These are phyloP conservation scores for Peromyscus californicus DNA, from an alignment of 2,113 vertebrate genomes.

Conservation along the genomic window DNA sequence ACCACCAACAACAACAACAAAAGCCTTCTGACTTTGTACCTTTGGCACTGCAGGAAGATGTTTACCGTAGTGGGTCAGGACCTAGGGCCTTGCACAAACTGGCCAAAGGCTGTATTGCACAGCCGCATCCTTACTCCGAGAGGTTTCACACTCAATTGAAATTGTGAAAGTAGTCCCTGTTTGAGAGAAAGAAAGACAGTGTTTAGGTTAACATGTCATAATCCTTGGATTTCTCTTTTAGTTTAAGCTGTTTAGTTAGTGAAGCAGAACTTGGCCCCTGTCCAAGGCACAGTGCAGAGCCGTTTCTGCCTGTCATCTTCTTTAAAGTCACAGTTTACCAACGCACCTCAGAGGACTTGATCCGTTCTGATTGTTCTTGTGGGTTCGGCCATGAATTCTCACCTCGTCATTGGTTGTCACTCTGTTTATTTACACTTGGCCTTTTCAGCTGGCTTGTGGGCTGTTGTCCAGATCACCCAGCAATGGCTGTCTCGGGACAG, in stretches of 20 bases:
- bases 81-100: neutral
- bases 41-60: neutral
- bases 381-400: neutral
- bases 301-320: neutral
- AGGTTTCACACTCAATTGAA: conserved; percentile 25
- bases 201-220: neutral
- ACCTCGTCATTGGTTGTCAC: neutral
- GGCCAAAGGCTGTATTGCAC: neutral
- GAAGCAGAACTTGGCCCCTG: neutral
- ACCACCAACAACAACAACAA: neutral
- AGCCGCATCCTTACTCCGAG: neutral
- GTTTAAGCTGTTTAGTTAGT: neutral
- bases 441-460: neutral
- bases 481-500: neutral
- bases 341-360: neutral
- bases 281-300: neutral
- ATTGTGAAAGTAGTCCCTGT: neutral
- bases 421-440: neutral
- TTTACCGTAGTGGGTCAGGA: neutral
- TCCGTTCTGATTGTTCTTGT: neutral
- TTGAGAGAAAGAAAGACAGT: neutral
- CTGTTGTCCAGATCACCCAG: neutral
- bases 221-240: neutral
- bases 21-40: neutral
- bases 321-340: neutral